Evolutionary conservation across 2,797 vertebrate species (phyloP), one percentile per base, ranked within the genome.

Genomic region (Pampus argenteus): DNA sequence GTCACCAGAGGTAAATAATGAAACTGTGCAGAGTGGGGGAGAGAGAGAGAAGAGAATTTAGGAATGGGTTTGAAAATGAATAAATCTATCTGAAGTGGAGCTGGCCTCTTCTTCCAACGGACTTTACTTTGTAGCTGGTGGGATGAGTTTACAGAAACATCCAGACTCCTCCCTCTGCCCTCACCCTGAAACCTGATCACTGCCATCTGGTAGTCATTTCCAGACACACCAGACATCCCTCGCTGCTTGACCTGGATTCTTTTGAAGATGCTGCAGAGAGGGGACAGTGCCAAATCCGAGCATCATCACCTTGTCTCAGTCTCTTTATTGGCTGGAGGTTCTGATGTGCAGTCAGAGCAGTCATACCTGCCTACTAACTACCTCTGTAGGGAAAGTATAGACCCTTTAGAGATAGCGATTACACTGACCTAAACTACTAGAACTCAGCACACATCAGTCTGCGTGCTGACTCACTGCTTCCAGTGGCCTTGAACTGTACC

Each of bases 131-230:
- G 81, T 78, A 71, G 87, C 87, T 87, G 79, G 74, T 81, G 81
- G 74, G 87, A 91, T 90, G 84, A 88, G 75, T 90, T 91, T 86
- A 84, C 82, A 78, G 86, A 92, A 92, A 88, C 82, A 85, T 65
- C 79, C 60, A 49, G 38, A 55, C 78, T 85, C 78, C 71, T 78
- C 85, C 78, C 28, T 67, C 66, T 78, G 77, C 76, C 79, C 79
- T 79, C 79, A 65, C 63, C 71, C 74, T 89, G 83, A 92, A 93
- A 92, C 81, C 81, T 59, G 85, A 93, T 93, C 84, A 42, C 70
- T 72, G 80, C 82, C 91, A 93, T 94, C 91, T 94, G 94, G 91
- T 86, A 92, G 87, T 88, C 78, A 82, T 94, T 92, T 89, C 81
- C 86, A 86, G 82, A 83, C 80, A 63, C 76, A 64, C 68, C 84